Evolutionary conservation across 2,113 vertebrate genomes (phyloP).

Genomic region (Siniperca chuatsi): DNA sequence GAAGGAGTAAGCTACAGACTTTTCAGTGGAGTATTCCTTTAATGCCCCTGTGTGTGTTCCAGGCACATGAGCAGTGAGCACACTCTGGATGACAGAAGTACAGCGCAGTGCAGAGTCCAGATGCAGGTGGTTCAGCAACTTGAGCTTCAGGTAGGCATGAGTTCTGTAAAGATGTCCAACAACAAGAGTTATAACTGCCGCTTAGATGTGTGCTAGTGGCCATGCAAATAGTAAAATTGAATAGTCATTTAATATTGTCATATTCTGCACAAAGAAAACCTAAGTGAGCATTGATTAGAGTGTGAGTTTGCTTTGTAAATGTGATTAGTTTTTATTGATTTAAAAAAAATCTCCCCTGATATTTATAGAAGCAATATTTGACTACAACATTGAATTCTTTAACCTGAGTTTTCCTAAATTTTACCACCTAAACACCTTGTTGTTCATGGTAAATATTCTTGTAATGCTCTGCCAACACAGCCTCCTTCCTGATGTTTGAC

Average conservation of each 20-base stretch:
- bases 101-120: slow-evolving; percentile 81
- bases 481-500: slow-evolving; percentile 31
- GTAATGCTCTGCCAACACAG: neutral
- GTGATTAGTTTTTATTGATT: neutral
- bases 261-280: neutral
- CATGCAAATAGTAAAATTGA: neutral
- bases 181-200: neutral
- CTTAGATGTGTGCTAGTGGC: too few species aligned
- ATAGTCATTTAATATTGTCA: neutral
- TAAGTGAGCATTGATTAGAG: neutral
- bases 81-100: slow-evolving; percentile 75
- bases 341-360: neutral
- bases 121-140: slow-evolving; percentile 82
- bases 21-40: neutral
- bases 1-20: neutral
- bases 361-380: neutral
- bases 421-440: neutral
- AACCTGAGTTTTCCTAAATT: neutral
- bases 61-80: slow-evolving; percentile 76
- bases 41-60: slow-evolving; percentile 18
- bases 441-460: slow-evolving; percentile 16
- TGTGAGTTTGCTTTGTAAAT: neutral
- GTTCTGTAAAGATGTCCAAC: neutral
- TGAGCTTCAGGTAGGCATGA: slow-evolving; percentile 64
- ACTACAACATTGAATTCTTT: neutral